These are phyloP conservation scores for Platichthys stellatus DNA, from an alignment of 2,113 vertebrate genomes.

Conservation along the genomic window DNA sequence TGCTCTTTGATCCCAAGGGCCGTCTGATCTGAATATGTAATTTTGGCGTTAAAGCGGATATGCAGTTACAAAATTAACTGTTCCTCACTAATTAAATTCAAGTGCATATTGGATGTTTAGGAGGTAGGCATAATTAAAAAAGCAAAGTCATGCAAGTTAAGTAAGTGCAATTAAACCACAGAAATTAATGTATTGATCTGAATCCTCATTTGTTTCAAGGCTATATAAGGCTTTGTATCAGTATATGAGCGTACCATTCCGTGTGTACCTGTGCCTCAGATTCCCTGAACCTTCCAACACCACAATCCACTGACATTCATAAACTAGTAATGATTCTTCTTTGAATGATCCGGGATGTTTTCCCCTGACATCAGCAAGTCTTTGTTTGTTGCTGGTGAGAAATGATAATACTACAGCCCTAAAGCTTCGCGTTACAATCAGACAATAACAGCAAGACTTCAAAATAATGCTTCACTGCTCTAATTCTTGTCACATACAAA, in stretches of 20 bases:
- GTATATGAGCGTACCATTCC: conserved; percentile 26
- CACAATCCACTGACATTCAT: conserved; percentile 1
- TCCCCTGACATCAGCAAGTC: neutral
- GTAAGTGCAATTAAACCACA: conserved; percentile 66
- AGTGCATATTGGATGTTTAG: conserved; percentile 66
- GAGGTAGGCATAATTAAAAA: conserved; percentile 66
- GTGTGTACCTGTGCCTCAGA: conserved; percentile 5
- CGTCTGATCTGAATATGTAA: conserved; percentile 55
- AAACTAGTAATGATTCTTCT: neutral
- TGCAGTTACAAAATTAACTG: conserved; percentile 60
- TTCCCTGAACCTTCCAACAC: neutral
- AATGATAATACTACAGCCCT: neutral
- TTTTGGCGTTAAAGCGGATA: conserved; percentile 46
- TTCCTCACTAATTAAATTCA: conserved; percentile 65
- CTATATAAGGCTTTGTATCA: neutral
- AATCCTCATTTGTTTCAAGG: conserved; percentile 58
- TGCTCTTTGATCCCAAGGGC: conserved; percentile 21
- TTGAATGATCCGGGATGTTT: neutral
- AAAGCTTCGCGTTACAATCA: neutral
- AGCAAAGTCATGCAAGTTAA: conserved; percentile 69
- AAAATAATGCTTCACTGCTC: conserved; percentile 2
- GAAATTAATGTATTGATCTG: conserved; percentile 71
- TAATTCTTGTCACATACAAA: conserved; percentile 6
- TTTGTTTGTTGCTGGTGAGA: conserved; percentile 1
- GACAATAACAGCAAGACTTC: neutral